phyloP scores from a whole-genome alignment of 2,888 invertebrate species.

The Cerastoderma edule region DNA sequence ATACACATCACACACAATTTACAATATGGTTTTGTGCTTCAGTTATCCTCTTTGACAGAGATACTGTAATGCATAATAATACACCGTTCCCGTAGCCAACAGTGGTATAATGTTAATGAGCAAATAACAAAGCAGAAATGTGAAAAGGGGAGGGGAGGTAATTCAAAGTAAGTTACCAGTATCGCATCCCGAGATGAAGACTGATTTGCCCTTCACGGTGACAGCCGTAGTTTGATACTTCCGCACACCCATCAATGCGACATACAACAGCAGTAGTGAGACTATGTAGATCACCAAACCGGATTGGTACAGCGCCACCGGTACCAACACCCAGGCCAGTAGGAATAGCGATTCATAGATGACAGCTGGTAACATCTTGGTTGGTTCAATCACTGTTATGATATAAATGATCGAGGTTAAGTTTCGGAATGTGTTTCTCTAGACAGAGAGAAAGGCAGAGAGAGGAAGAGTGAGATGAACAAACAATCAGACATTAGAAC shows the following conservation, averaged over 20 bases:
- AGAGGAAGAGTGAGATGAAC: slow-evolving; percentile 3
- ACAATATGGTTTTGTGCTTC: too few species aligned
- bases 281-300: neutral
- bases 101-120: too few species aligned
- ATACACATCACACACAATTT: too few species aligned
- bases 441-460: neutral
- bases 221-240: neutral
- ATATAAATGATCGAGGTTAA: too few species aligned
- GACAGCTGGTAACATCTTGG: neutral
- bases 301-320: slow-evolving; percentile 1
- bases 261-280: neutral
- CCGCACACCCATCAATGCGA: neutral
- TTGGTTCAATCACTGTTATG: too few species aligned
- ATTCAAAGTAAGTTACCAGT: too few species aligned
- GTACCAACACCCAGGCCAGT: neutral
- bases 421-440: neutral
- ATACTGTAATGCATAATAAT: too few species aligned
- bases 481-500: too few species aligned
- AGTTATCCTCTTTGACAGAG: too few species aligned
- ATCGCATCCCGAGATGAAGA: slow-evolving; percentile 66
- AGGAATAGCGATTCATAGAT: slow-evolving; percentile 1
- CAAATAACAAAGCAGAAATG: too few species aligned
- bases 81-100: too few species aligned
- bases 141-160: too few species aligned
- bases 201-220: slow-evolving; percentile 33